Conservation (phyloP, 2,888 invertebrate genomes). For the Metellina segmentata region DNA sequence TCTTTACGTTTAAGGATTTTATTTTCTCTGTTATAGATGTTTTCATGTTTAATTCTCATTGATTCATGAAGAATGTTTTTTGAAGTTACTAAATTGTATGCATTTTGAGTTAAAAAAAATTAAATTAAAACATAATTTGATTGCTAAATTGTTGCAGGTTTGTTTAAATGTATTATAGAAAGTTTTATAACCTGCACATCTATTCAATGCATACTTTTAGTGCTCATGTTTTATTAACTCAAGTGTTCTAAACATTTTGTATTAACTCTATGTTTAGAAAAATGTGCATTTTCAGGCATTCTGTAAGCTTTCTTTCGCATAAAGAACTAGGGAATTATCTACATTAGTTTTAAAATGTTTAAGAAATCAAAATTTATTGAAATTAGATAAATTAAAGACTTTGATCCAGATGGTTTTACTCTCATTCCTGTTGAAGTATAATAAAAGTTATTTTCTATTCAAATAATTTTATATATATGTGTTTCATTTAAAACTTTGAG, state of each 20-base stretch:
- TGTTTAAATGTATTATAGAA: neutral
- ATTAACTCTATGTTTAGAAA: neutral
- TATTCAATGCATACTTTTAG: neutral
- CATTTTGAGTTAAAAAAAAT: neutral
- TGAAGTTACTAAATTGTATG: neutral
- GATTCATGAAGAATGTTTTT: neutral
- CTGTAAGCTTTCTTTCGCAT: neutral
- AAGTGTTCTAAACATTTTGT: neutral
- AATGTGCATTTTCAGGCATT: neutral
- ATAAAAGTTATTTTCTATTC: no score
- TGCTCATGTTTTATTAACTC: neutral
- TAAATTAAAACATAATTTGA: neutral
- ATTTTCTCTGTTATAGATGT: constrained; percentile 2
- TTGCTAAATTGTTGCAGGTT: neutral
- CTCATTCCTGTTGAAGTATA: no score
- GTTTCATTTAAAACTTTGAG: no score
- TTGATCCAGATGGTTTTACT: no score
- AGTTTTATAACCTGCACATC: neutral
- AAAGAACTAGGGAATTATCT: no score
- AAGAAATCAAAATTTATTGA: no score
- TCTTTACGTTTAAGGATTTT: constrained; percentile 8
- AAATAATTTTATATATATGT: no score
- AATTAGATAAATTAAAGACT: no score
- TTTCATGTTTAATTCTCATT: constrained; percentile 5
- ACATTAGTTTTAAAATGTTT: no score